Conservation (phyloP, 2,797 vertebrate genomes). For the Loriculus beryllinus region DNA sequence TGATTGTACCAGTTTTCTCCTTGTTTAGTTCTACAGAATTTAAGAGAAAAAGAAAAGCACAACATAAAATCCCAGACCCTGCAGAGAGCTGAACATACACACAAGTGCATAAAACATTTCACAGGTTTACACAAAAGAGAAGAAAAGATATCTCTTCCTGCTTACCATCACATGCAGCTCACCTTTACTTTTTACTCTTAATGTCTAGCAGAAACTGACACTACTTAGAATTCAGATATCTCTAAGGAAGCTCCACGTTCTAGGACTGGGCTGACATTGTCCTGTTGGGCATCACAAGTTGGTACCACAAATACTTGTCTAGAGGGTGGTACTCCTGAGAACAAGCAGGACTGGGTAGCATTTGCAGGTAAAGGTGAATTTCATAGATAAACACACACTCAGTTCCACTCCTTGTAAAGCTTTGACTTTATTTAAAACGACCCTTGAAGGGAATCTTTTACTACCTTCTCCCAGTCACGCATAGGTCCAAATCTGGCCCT, state of each 20-base stretch:
- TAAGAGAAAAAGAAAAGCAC: neutral
- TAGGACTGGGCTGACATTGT: neutral
- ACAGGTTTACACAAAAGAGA: neutral
- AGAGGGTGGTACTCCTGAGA: neutral
- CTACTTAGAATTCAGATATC: too few relatives aligned
- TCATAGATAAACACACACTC: neutral
- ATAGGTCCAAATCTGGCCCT: neutral
- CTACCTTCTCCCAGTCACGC: neutral
- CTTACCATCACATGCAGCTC: neutral
- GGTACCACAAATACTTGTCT: neutral
- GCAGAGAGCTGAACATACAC: neutral
- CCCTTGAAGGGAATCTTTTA: neutral
- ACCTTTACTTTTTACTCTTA: neutral
- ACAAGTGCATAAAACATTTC: neutral
- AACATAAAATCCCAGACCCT: neutral
- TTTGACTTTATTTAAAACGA: neutral
- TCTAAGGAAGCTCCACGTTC: neutral
- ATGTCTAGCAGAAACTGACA: neutral
- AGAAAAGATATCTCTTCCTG: neutral
- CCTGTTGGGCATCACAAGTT: neutral
- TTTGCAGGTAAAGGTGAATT: neutral
- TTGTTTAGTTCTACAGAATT: neutral
- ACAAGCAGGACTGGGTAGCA: neutral
- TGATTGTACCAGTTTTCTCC: neutral
- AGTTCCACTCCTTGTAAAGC: fast-evolving